These are phyloP conservation scores for Campoplex capitator DNA, from an alignment of 2,888 invertebrate species.

Conservation along the genomic window DNA sequence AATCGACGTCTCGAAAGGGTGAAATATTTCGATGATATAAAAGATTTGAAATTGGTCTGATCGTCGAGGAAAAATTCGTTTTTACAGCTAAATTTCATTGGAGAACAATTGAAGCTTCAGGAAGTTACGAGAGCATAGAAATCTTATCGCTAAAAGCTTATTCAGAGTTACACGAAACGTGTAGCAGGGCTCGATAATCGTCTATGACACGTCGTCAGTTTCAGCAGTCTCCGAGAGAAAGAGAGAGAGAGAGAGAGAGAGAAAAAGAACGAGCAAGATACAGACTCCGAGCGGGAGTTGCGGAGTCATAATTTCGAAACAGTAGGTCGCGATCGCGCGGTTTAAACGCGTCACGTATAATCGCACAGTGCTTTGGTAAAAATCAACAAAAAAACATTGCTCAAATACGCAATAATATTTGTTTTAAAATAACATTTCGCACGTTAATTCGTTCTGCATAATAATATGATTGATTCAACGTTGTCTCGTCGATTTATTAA, in stretches of 20 bases:
- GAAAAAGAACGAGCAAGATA: slow-evolving; percentile 13
- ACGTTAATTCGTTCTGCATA: slow-evolving; percentile 24
- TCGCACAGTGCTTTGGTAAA: slow-evolving; percentile 14
- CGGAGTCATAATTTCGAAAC: slow-evolving; percentile 63
- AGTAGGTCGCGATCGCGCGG: slow-evolving; percentile 62
- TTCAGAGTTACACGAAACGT: slow-evolving; percentile 24
- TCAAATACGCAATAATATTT: slow-evolving; percentile 29
- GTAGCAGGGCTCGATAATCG: slow-evolving; percentile 45
- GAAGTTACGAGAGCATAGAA: slow-evolving; percentile 51
- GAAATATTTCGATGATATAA: neutral
- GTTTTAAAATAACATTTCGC: slow-evolving; percentile 10
- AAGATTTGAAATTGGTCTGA: neutral
- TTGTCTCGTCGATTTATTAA: slow-evolving; percentile 38
- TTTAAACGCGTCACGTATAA: slow-evolving; percentile 43
- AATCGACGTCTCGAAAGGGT: neutral
- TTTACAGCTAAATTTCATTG: slow-evolving; percentile 21
- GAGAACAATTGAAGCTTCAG: slow-evolving; percentile 42
- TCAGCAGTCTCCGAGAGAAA: slow-evolving; percentile 1
- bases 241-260: slow-evolving; percentile 26
- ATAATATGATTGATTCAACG: slow-evolving; percentile 59
- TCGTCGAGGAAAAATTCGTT: slow-evolving; percentile 7
- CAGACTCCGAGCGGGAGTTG: slow-evolving; percentile 40
- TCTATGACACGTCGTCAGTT: slow-evolving; percentile 25
- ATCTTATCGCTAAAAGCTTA: slow-evolving; percentile 53
- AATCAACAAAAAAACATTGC: slow-evolving; percentile 39